Percentiles rank a stretch among this genome's conserved stretches.
phyloP scores from a whole-genome alignment of 1,140 invertebrate species.

The Antheraea mylitta region DNA sequence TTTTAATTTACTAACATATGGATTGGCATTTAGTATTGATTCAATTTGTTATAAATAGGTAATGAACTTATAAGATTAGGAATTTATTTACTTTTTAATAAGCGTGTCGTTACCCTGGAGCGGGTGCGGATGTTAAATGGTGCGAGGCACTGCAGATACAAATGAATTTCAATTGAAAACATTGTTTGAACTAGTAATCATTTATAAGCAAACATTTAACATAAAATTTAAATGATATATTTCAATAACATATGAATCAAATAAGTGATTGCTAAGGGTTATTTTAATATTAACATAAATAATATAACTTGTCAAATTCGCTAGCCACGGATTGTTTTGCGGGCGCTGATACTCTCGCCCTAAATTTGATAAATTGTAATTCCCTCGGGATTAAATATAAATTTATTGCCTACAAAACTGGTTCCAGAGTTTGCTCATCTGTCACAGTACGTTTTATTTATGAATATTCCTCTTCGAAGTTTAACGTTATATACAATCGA shows the following conservation, averaged over 20 bases:
- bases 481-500: too few relatives aligned
- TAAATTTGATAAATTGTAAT: neutral
- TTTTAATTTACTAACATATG: too few relatives aligned
- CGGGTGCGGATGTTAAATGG: too few relatives aligned
- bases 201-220: neutral
- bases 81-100: too few relatives aligned
- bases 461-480: neutral
- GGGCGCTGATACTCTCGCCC: neutral
- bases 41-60: too few relatives aligned
- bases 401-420: slow-evolving; percentile 2
- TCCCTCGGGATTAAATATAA: neutral
- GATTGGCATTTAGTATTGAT: too few relatives aligned
- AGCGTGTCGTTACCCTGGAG: too few relatives aligned
- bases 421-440: neutral
- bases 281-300: neutral
- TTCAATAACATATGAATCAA: neutral
- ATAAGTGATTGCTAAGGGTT: neutral
- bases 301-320: neutral
- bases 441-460: slow-evolving; percentile 3
- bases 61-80: too few relatives aligned
- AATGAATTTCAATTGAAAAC: too few relatives aligned
- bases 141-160: too few relatives aligned
- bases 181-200: neutral
- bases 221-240: neutral
- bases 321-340: neutral